Conservation (phyloP, 2,888 invertebrate species). For the Apamea crenata region DNA sequence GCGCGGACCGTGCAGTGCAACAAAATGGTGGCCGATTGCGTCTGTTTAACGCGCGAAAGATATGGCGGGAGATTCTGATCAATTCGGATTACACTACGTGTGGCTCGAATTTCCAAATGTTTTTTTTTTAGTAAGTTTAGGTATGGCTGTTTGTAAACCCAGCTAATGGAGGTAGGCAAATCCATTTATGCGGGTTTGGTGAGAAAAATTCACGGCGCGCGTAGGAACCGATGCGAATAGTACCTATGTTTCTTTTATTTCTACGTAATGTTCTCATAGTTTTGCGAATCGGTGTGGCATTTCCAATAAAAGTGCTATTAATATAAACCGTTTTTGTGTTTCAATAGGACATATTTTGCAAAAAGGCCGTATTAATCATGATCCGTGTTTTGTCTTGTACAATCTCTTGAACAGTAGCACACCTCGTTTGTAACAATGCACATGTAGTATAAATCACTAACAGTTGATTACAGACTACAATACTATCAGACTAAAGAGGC, state of each 20-base stretch:
- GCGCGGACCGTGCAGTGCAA: slow-evolving; percentile 29
- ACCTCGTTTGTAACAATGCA: not conserved
- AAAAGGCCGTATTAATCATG: not conserved
- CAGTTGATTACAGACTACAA: not conserved
- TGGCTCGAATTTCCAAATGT: not conserved
- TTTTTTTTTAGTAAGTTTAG: not conserved
- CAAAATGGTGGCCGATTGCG: slow-evolving; percentile 34
- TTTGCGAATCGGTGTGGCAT: not conserved
- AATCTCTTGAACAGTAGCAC: not conserved
- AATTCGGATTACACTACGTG: not conserved
- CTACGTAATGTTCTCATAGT: not conserved
- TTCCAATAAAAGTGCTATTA: not conserved
- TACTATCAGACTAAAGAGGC: not conserved
- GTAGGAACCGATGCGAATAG: not conserved
- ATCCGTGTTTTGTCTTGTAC: not conserved
- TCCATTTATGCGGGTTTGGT: slow-evolving; percentile 16
- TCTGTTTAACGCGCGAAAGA: slow-evolving; percentile 53
- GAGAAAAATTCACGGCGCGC: not conserved
- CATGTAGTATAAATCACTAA: not conserved
- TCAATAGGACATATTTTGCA: not conserved
- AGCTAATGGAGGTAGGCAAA: slow-evolving; percentile 1
- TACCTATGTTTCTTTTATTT: not conserved
- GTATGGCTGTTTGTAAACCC: slow-evolving; percentile 7
- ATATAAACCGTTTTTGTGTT: not conserved
- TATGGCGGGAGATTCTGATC: slow-evolving; percentile 23